These are phyloP conservation scores for Typhlichthys eigenmanni DNA, from an alignment of 2,797 vertebrate species.

Conservation along the genomic window DNA sequence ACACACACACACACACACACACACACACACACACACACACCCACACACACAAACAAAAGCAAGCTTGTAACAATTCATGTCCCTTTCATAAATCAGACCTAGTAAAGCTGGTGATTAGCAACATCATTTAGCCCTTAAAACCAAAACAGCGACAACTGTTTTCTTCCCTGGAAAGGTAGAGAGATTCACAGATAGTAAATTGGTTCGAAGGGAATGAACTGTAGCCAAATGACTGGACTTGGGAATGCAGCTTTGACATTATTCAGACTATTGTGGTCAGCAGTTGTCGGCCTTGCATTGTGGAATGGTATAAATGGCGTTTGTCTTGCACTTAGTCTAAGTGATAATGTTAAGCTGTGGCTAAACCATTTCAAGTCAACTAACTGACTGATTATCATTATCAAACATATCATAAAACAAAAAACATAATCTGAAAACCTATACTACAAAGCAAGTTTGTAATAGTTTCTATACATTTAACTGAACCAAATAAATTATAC, in stretches of 20 bases:
- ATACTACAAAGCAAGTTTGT: too few relatives aligned
- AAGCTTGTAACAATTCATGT: slow-evolving; percentile 94
- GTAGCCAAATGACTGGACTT: slow-evolving; percentile 73
- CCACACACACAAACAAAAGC: slow-evolving; percentile 86
- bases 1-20: slow-evolving; percentile 88
- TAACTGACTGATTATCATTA: too few relatives aligned
- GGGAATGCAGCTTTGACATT: slow-evolving; percentile 43
- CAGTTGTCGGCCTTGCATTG: slow-evolving; percentile 54
- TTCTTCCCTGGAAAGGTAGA: slow-evolving; percentile 87
- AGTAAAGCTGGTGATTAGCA: slow-evolving; percentile 92
- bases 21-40: slow-evolving; percentile 88
- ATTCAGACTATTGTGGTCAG: slow-evolving; percentile 31
- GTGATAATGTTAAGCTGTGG: neutral
- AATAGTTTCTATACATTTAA: neutral
- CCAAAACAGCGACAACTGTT: slow-evolving; percentile 91
- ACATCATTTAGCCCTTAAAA: slow-evolving; percentile 92
- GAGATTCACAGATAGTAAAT: slow-evolving; percentile 87
- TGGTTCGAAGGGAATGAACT: slow-evolving; percentile 85
- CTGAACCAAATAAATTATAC: neutral
- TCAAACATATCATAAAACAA: too few relatives aligned
- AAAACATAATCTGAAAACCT: too few relatives aligned
- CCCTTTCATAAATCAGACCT: slow-evolving; percentile 93
- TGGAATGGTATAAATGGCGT: slow-evolving; percentile 11
- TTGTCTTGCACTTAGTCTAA: neutral
- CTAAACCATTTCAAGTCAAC: too few relatives aligned